Conservation (phyloP, 2,888 invertebrate species). For the Caenorhabditis sp. region DNA sequence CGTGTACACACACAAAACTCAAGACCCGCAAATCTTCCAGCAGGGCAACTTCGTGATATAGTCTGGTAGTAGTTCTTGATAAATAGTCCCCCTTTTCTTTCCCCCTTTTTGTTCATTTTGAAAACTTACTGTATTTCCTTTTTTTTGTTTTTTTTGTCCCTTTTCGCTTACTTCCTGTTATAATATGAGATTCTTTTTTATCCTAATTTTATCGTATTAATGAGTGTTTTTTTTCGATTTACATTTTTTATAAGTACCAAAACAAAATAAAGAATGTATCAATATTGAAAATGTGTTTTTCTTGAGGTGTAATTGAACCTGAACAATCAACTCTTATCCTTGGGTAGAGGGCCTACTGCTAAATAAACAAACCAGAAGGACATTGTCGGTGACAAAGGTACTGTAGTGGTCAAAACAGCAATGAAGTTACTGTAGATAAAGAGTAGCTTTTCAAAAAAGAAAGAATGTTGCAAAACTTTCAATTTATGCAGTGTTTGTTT, state of each 20-base stretch:
- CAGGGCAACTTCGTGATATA: conserved; percentile 52
- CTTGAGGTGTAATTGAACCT: neutral
- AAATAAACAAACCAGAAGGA: conserved; percentile 4
- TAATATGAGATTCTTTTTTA: neutral
- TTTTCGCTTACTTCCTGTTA: conserved; percentile 4
- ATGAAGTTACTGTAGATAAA: neutral
- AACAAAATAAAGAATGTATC: too few species aligned
- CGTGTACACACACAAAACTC: conserved; percentile 11
- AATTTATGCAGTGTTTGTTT: neutral
- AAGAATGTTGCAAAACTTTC: neutral
- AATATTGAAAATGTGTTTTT: neutral
- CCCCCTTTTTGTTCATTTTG: conserved; percentile 2
- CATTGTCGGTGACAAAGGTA: neutral
- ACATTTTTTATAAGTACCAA: neutral
- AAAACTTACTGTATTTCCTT: neutral
- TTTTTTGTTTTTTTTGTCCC: neutral
- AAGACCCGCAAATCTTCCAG: conserved; percentile 18
- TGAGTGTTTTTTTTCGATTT: neutral
- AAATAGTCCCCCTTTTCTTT: neutral
- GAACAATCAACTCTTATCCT: conserved; percentile 7
- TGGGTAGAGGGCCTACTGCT: conserved; percentile 3
- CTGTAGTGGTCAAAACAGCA: neutral
- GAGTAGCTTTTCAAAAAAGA: neutral
- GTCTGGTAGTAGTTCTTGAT: conserved; percentile 31
- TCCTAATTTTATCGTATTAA: neutral